phyloP scores from a whole-genome alignment of 1,140 invertebrate genomes.

The Drosophila suzukii region DNA sequence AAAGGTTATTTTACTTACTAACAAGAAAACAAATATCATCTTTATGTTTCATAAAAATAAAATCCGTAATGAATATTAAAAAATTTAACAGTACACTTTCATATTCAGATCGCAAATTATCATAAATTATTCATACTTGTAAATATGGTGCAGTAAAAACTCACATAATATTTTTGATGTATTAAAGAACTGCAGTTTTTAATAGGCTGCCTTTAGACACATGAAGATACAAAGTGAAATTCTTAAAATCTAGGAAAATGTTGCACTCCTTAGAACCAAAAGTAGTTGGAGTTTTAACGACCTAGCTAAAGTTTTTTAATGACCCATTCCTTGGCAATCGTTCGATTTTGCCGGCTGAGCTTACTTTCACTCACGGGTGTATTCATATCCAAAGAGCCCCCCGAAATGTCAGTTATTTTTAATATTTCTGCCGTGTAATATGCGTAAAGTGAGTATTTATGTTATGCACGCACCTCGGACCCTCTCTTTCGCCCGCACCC shows the following conservation, averaged over 20 bases:
- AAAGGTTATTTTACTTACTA: too few relatives aligned
- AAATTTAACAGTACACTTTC: too few relatives aligned
- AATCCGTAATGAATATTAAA: too few relatives aligned
- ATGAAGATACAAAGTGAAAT: too few relatives aligned
- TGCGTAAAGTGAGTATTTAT: slow-evolving; percentile 63
- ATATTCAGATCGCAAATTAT: too few relatives aligned
- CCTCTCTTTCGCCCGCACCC: neutral
- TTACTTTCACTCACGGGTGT: slow-evolving; percentile 25
- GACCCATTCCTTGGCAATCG: neutral
- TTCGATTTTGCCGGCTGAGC: neutral
- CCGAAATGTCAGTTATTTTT: slow-evolving; percentile 49
- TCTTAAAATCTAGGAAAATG: neutral
- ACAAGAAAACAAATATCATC: too few relatives aligned
- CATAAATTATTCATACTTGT: too few relatives aligned
- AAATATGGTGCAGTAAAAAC: too few relatives aligned
- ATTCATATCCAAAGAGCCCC: slow-evolving; percentile 25
- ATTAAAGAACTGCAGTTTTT: too few relatives aligned
- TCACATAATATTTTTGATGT: too few relatives aligned
- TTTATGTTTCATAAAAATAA: too few relatives aligned
- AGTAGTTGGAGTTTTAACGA: neutral
- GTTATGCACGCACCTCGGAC: slow-evolving; percentile 35
- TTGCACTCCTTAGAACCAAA: neutral
- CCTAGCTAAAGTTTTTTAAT: slow-evolving; percentile 5
- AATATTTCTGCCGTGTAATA: slow-evolving; percentile 51
- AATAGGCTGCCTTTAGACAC: too few relatives aligned